A percentile compares a stretch with the other conserved stretches of the same genome.
Conservation (phyloP, 2,113 vertebrate species). For the Corythornis madagascariensis region DNA sequence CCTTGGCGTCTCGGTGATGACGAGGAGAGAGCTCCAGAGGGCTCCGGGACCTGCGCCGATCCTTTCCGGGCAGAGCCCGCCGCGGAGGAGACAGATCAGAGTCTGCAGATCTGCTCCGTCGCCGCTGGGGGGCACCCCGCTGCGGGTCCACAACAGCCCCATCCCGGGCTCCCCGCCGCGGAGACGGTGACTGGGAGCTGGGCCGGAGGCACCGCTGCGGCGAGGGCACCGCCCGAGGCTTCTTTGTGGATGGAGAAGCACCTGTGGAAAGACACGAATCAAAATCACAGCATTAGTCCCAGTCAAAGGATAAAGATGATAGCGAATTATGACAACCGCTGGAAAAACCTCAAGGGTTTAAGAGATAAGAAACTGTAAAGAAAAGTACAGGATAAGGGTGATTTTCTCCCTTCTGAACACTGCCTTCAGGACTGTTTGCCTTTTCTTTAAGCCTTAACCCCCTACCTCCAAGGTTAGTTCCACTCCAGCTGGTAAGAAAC, state of each 20-base stretch:
- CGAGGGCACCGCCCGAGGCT: not conserved
- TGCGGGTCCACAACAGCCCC: constrained; percentile 68
- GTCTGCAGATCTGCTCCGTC: constrained; percentile 60
- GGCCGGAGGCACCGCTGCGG: not conserved
- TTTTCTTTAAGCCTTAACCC: not conserved
- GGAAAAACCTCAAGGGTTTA: not conserved
- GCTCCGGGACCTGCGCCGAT: not conserved
- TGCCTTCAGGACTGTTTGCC: accelerated
- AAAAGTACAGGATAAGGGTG: not conserved
- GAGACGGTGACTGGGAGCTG: not conserved
- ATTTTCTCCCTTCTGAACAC: not conserved
- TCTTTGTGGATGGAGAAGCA: constrained; percentile 54
- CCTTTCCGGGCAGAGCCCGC: constrained; percentile 20
- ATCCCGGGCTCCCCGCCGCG: not conserved
- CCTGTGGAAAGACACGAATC: not conserved
- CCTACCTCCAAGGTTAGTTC: not conserved
- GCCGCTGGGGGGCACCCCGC: constrained; percentile 72
- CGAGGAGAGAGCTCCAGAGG: accelerated
- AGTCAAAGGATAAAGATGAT: not conserved
- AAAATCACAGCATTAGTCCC: no score
- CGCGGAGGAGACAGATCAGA: constrained; percentile 72
- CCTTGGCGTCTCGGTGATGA: not conserved
- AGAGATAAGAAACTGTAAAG: accelerated
- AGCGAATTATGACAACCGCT: accelerated
- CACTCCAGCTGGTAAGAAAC: not conserved